A percentile compares a stretch with the other conserved stretches of the same genome.
These are phyloP conservation scores for Vireo griseus DNA, from an alignment of 2,797 vertebrate species.

Conservation along the genomic window DNA sequence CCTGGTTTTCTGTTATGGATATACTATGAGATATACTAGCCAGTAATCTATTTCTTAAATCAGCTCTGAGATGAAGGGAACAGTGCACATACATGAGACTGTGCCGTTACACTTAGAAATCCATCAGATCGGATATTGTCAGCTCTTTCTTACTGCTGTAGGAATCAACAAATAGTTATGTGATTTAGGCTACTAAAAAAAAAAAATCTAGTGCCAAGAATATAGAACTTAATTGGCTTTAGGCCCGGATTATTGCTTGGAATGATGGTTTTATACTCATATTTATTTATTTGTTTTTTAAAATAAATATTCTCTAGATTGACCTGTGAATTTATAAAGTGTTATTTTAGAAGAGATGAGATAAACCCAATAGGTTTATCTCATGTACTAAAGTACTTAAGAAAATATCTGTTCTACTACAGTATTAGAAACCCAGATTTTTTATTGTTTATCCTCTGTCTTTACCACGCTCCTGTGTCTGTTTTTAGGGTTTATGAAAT, in stretches of 20 bases:
- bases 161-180: not conserved
- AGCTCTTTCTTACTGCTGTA: not conserved
- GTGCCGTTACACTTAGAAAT: not conserved
- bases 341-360: not conserved
- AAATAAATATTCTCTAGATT: not conserved
- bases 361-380: not conserved
- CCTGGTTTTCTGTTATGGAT: not conserved
- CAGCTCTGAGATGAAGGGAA: not conserved
- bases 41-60: not conserved
- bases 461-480: not conserved
- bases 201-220: not conserved
- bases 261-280: not conserved
- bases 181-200: not conserved
- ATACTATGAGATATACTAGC: not conserved
- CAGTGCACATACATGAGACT: not conserved
- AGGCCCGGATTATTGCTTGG: not conserved
- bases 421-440: not conserved
- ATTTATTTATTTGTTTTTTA: not conserved
- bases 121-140: fast-evolving
- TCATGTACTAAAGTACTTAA: not conserved
- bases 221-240: not conserved
- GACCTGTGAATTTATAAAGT: not conserved
- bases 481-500: not conserved
- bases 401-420: not conserved
- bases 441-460: not conserved